Conservation (phyloP, 2,113 vertebrate genomes). For the Seriola rivoliana region DNA sequence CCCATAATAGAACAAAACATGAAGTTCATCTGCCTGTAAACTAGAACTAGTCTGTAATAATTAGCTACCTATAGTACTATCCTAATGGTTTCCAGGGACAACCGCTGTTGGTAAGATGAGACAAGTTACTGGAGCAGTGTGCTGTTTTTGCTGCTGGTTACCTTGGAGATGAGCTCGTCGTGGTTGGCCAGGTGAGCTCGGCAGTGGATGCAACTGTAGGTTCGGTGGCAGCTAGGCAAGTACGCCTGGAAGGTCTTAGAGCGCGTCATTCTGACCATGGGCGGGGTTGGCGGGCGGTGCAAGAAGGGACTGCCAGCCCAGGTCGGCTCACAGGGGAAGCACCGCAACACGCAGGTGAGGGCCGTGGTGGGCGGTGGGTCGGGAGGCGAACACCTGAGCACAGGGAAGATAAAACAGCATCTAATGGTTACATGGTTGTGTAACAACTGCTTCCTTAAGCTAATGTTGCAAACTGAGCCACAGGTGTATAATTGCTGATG, state of each 20-base stretch:
- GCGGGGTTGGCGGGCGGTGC: conserved; percentile 94
- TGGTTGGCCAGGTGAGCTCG: conserved; percentile 98
- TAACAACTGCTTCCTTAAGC: conserved; percentile 35
- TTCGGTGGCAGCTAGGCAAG: conserved; percentile 96
- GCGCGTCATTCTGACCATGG: conserved; percentile 99
- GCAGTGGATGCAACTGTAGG: conserved; percentile 99
- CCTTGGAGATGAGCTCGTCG: conserved; percentile 99
- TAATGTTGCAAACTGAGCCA: conserved; percentile 24
- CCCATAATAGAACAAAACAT: not conserved
- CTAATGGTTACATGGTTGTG: conserved; percentile 20
- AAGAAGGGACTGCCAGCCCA: conserved; percentile 95
- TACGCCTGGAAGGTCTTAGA: conserved; percentile 99
- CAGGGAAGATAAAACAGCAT: not conserved
- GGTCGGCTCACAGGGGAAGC: conserved; percentile 99
- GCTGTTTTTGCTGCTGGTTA: conserved; percentile 63
- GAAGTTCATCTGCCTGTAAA: not conserved
- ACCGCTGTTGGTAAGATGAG: conserved; percentile 16
- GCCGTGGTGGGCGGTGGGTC: conserved; percentile 96
- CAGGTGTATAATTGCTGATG: conserved; percentile 44
- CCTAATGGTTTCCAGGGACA: conserved; percentile 16
- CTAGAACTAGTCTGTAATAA: not conserved
- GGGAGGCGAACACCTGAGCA: conserved; percentile 90
- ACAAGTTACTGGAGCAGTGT: not conserved
- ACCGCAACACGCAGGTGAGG: conserved; percentile 99
- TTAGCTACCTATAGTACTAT: conserved; percentile 14